Base-by-base conservation (phyloP, 2,888 invertebrate species). In the Drosophila greeni region DNA sequence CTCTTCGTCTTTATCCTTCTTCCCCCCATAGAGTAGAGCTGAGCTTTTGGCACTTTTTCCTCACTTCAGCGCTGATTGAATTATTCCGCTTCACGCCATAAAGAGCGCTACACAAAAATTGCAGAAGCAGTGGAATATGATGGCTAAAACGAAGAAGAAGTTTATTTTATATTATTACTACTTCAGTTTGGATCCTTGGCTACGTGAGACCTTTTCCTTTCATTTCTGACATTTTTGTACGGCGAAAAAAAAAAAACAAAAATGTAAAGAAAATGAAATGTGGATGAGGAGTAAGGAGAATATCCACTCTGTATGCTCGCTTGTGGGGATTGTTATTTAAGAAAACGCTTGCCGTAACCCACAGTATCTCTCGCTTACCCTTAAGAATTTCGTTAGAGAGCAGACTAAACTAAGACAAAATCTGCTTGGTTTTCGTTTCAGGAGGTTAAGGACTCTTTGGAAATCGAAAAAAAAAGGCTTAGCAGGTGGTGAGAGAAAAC, bases 1-100 rank as follows among this genome's bases (percentile, higher is more conserved):
- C 20, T 33, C 49, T 40, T 51, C 39, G 33, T 23, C 40, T 26
- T 16, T 24, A 24, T 2, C 7, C 20, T 2, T 11, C 16, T 11
- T 14, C 16, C 3, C 16, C 9, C 16, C 20, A 3, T 31, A 16
- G 18, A 14, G 11, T 7, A 52, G 33, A 47, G 59, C 65, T 66
- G 57, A 59, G 66, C 70, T 67, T 69, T 62, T 49, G 68, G 43
- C 57, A 53, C 47, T 64, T 65, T 71, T 62, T 57, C 65, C 56
- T 65, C 57, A 51, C 64, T 73, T 70, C 47, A 70, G 59, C 68
- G 64, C 74, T 81, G 84, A 81, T 84, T 81, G 82, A 81, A 81
- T 81, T 81, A 81, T 81, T 81, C 82, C 84, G 84, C 81, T 84
- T 79, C 82, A 84, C 82, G 84, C 81, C 76, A 78, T 81, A 78